Evolutionary conservation across 2,797 vertebrate species (phyloP).

Genomic region (Luscinia megarhynchos): DNA sequence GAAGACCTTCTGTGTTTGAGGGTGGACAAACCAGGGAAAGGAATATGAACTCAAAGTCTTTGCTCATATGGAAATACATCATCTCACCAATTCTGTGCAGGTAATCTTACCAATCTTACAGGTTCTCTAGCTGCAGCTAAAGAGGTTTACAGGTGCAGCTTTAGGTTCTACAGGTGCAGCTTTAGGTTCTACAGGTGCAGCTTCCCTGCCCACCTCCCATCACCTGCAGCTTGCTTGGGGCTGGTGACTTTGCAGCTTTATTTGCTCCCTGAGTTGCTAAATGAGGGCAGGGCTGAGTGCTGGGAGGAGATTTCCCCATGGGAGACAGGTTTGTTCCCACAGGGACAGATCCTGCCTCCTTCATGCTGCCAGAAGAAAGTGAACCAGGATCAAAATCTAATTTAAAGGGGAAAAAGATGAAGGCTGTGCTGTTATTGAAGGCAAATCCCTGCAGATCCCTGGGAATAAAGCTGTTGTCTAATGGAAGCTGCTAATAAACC

Average conservation of each 20-base stretch:
- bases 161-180: too few relatives aligned
- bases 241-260: not conserved
- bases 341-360: not conserved
- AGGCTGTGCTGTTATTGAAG: not conserved
- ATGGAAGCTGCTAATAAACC: slow-evolving; percentile 37
- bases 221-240: not conserved
- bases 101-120: too few relatives aligned
- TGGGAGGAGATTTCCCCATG: not conserved
- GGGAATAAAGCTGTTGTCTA: slow-evolving; percentile 3
- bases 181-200: not conserved
- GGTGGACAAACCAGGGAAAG: not conserved
- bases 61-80: not conserved
- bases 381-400: slow-evolving; percentile 27
- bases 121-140: too few relatives aligned
- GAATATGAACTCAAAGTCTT: not conserved
- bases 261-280: not conserved
- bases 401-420: not conserved
- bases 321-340: not conserved
- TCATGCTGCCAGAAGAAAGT: not conserved
- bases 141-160: not conserved
- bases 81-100: not conserved
- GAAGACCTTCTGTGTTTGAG: not conserved
- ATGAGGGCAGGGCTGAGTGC: not conserved
- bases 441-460: not conserved
- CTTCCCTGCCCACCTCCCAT: not conserved